Percentiles rank a stretch among this genome's conserved stretches.
Conservation (phyloP, 2,797 vertebrate genomes). For the Parambassis ranga region DNA sequence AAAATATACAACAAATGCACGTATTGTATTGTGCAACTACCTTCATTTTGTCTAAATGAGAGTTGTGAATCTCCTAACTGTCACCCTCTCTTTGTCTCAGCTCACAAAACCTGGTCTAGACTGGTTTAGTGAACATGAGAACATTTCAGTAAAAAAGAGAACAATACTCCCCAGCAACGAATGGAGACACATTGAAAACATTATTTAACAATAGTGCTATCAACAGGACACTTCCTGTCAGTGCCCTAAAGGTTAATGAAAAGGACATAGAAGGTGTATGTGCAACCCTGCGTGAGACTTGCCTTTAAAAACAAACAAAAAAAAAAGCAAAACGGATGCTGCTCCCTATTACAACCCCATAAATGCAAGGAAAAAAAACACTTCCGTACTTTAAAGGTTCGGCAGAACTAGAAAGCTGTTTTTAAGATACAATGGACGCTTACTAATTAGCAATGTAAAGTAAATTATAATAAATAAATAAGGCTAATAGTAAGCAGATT, state of each 20-base stretch:
- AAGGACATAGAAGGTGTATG: slow-evolving; percentile 37
- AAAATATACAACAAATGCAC: neutral
- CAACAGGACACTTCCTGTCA: slow-evolving; percentile 58
- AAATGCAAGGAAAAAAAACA: slow-evolving; percentile 53
- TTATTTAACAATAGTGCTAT: slow-evolving; percentile 57
- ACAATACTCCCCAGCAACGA: slow-evolving; percentile 36
- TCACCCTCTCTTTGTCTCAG: neutral
- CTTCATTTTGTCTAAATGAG: slow-evolving; percentile 6
- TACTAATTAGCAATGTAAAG: neutral
- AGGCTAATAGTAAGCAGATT: neutral
- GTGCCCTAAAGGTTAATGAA: slow-evolving; percentile 60
- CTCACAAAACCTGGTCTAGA: slow-evolving; percentile 2
- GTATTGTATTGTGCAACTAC: neutral
- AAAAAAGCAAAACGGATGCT: slow-evolving; percentile 61
- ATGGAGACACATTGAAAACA: slow-evolving; percentile 46
- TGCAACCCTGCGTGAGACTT: slow-evolving; percentile 36
- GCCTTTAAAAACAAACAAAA: slow-evolving; percentile 56
- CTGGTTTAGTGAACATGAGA: slow-evolving; percentile 34
- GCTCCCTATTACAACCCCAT: slow-evolving; percentile 52
- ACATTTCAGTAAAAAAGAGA: slow-evolving; percentile 50
- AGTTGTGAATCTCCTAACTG: neutral
- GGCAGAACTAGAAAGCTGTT: slow-evolving; percentile 43
- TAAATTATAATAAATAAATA: neutral
- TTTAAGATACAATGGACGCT: slow-evolving; percentile 39
- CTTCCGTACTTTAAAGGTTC: slow-evolving; percentile 58